Evolutionary conservation across 2,113 vertebrate genomes (phyloP), one percentile per base, ranked within the genome.

Genomic region (Ageneiosus marmoratus): DNA sequence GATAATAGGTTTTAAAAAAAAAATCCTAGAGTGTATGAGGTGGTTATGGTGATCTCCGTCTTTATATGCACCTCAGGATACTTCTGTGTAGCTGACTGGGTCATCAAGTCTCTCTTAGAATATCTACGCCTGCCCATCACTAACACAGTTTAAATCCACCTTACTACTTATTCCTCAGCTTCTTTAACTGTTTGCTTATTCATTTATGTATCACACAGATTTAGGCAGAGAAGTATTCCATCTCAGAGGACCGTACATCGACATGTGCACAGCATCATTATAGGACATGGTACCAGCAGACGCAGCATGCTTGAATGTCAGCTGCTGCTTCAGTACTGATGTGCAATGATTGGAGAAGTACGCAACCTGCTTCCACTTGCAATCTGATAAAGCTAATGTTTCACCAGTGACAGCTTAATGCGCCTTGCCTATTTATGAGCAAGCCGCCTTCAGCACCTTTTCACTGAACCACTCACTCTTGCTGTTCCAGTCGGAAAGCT

Each of bases 371-470:
- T 76, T 77, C 58, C 24, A 8, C 81, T 67, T 8, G 18, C 24
- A 20, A 67, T 50, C 50, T 46, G 80, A 75, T 75, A 60, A 37
- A 48, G 70, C 44, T 82, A 62, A 73, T 67, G 80, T 77, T 83
- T 83, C 29, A 55, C 32, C 63, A 15, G n/a, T 56, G 82, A 81
- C 65, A 76, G 79, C 63, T 84, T 81, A 78, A 84, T 73, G 24
- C 11, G 41, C 48, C 41, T 3, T 29, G 56, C 37, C 29, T 65
- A 55, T 79, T 74, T 70, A 77, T 67, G 74, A 53, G 56, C 11
- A 44, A 51, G 44, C 41, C 46, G 24, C 70, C 69, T 74, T 56
- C 69, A 53, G 55, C 80, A 60, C 69, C 55, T 74, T 62, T 72
- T 5, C 60, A 16, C 5, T 13, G 8, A 58, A 60, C 41, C 27